Evolutionary conservation across 1,140 invertebrate species (phyloP), one percentile per base, ranked within the genome.

Genomic region (Plutomurus gul): DNA sequence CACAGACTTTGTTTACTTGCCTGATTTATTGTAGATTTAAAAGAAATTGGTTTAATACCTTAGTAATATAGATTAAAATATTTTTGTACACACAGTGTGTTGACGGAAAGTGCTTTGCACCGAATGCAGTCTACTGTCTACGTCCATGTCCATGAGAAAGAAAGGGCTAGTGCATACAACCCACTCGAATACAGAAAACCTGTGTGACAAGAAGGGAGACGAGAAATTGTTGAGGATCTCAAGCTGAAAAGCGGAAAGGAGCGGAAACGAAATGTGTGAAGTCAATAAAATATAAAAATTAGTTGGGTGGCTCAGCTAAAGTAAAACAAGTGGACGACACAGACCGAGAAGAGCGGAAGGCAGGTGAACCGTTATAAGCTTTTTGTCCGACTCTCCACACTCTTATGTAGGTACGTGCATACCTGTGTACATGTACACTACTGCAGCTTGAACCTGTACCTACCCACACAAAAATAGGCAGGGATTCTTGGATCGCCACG

Each of bases 291-390:
- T 65, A 65, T 65, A 65, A 65, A 65, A 65, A 65, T 65, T 65
- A 27, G 27, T 65, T 65, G 56, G 56, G 56, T 65, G 56, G 56
- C 56, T 65, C 56, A 65, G 56, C n/a, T 30, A 65, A 65, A 65
- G 56, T 65, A 65, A 65, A 65, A 25, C 22, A n/a, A 65, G 56
- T 27, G 76, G 60, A 20, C 47, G n/a, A 60, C 27, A 43, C 27
- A 49, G 46, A 65, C 56, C 22, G 73, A 49, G 73, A 36, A 75
- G 51, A 78, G 70, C 65, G 77, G 77, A 78, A 78, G 77, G 77
- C 77, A 78, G 77, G 65, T 78, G 77, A 78, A 36, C 65, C 39
- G 43, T 78, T 39, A 65, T 33, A 30, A 33, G 25, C 18, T 33
- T 65, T 65, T 65, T 65, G 56, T 65, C 56, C 56, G 56, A 33